A percentile compares a stretch with the other conserved stretches of the same genome.
These are phyloP conservation scores for Cephalopachus bancanus DNA, from an alignment of 2,797 vertebrate genomes.

Conservation along the genomic window DNA sequence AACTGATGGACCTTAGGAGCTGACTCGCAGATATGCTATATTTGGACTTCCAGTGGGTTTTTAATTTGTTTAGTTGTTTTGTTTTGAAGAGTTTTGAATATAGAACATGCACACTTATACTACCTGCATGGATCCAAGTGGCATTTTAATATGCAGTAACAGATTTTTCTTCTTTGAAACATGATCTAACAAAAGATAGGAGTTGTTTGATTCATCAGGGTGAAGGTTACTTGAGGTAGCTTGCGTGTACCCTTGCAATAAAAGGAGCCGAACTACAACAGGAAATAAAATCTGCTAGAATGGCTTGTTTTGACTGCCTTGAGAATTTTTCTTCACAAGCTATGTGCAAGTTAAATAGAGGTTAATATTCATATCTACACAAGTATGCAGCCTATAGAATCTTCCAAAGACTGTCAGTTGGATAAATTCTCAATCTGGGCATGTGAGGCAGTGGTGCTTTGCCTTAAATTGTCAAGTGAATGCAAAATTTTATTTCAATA, in stretches of 20 bases:
- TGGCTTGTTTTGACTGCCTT: slow-evolving; percentile 68
- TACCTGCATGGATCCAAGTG: slow-evolving; percentile 43
- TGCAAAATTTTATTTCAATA: slow-evolving; percentile 22
- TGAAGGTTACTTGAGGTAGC: slow-evolving; percentile 61
- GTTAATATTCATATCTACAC: slow-evolving; percentile 69
- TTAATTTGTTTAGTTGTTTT: slow-evolving; percentile 33
- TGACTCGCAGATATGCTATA: slow-evolving; percentile 18
- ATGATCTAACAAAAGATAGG: slow-evolving; percentile 59
- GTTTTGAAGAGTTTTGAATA: slow-evolving; percentile 63
- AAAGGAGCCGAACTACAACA: slow-evolving; percentile 48
- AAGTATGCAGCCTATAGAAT: slow-evolving; percentile 61
- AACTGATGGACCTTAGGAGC: neutral
- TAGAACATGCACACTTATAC: neutral
- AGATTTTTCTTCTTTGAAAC: slow-evolving; percentile 68
- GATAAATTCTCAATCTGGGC: slow-evolving; percentile 35
- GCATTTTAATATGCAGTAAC: slow-evolving; percentile 54
- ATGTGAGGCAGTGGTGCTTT: neutral
- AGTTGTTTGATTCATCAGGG: slow-evolving; percentile 56
- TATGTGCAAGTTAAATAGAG: slow-evolving; percentile 70
- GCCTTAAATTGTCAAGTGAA: slow-evolving; percentile 17
- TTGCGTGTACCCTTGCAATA: slow-evolving; percentile 46
- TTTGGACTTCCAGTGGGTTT: neutral
- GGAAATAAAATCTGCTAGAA: slow-evolving; percentile 68
- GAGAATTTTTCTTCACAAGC: slow-evolving; percentile 66
- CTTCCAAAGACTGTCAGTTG: slow-evolving; percentile 41